phyloP scores from a whole-genome alignment of 2,113 vertebrate species.

The Python bivittatus region DNA sequence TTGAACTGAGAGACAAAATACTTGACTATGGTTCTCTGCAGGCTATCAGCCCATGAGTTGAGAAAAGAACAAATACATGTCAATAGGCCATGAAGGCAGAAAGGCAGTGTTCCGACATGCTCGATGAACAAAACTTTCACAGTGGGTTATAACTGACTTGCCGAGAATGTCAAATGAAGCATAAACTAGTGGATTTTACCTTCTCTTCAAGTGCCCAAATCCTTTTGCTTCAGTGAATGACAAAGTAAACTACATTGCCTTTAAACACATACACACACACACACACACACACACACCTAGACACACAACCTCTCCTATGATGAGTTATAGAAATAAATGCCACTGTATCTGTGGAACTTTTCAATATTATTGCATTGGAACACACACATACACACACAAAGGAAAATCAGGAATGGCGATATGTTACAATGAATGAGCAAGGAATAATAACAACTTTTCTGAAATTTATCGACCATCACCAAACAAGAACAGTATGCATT shows the following conservation, averaged over 20 bases:
- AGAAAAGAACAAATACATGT: constrained; percentile 23
- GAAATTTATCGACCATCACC: background rate
- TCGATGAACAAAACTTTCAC: constrained; percentile 24
- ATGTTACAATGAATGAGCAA: background rate
- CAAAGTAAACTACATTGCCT: background rate
- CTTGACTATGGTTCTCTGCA: fast-evolving
- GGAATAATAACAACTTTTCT: background rate
- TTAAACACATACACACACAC: background rate
- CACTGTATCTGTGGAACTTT: background rate
- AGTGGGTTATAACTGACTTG: background rate
- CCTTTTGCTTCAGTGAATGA: background rate
- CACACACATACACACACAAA: background rate
- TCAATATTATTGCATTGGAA: background rate
- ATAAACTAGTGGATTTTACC: background rate
- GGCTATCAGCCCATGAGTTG: background rate
- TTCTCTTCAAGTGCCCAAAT: background rate
- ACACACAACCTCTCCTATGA: background rate
- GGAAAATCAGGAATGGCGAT: background rate
- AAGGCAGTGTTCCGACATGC: constrained; percentile 6
- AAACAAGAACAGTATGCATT: background rate
- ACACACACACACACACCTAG: background rate
- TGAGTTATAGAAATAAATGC: background rate
- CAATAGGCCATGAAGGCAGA: constrained; percentile 32
- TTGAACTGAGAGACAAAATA: background rate
- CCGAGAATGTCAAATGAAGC: background rate